Evolutionary conservation across 2,113 vertebrate species (phyloP), one percentile per base, ranked within the genome.

Genomic region (Mobula hypostoma): DNA sequence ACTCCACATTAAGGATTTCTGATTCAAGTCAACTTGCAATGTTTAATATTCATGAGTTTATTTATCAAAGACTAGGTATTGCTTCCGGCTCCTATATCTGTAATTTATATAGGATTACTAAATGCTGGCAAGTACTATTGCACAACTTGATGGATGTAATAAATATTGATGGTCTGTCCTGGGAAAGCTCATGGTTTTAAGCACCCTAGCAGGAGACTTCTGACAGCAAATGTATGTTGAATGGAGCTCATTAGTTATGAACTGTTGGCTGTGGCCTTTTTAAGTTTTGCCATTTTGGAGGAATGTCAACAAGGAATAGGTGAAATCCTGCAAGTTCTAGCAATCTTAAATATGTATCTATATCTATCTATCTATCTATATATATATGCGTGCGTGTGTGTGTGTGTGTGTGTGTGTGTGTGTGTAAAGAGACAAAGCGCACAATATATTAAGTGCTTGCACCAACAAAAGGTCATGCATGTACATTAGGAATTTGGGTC

Each of bases 31-130:
- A 66, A 66, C 61, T n/a, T 32, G 14, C 85, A 66, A 66, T 90
- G 85, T 90, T 90, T 61, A 66, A 90, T 90, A 90, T 90, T 90
- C 61, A 90, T 90, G 85, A 90, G 5, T 2, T 36, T 90, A 90
- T 66, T 36, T 66, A 63, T 66, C 7, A 29, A 90, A 90, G 61
- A 90, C 61, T 32, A 32, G 2, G 19, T 68, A 90, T 90, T 90
- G 85, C 66, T 90, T 90, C 29, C 66, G 85, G 83, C 58, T 17
- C 27, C 29, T n/a, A 66, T 66, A 66, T 66, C 58, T 66, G n/a
- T 32, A 68, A 90, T 66, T 66, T 90, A 27, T 32, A 90, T 6
- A 19, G 66, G 61, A 66, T 90, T 66, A 66, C n/a, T 90, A 90
- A 66, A 90, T 36, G 61, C n/a, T 66, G 15, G 17, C 29, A 66